phyloP scores from a whole-genome alignment of 2,113 vertebrate genomes.

The Oriolus oriolus region DNA sequence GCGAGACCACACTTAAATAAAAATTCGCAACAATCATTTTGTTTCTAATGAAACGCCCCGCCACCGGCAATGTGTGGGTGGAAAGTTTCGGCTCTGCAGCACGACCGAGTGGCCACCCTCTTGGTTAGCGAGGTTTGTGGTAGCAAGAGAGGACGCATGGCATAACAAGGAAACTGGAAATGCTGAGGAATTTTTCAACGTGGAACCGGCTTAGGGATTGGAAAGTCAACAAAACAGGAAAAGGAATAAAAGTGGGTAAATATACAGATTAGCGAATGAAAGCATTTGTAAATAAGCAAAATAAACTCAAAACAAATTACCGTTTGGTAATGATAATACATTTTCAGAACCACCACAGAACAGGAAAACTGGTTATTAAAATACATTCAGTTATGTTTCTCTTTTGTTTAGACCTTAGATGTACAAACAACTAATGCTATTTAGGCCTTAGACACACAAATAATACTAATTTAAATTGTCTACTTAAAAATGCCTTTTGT shows the following conservation, averaged over 20 bases:
- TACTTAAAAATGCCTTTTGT: not conserved
- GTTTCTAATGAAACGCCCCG: not conserved
- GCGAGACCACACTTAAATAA: not conserved
- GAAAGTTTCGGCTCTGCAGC: not conserved
- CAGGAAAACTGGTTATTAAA: not conserved
- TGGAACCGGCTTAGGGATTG: not conserved
- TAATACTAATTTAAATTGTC: not conserved
- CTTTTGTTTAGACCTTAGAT: not conserved
- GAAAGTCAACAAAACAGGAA: not conserved
- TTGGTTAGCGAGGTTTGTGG: not conserved
- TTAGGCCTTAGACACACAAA: not conserved
- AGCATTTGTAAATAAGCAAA: not conserved
- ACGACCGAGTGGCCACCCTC: not conserved
- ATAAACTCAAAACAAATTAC: not conserved
- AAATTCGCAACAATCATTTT: not conserved
- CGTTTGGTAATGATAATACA: not conserved
- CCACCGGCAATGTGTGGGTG: not conserved
- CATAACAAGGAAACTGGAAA: not conserved
- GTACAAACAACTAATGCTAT: not conserved
- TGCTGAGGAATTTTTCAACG: not conserved
- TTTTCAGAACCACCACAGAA: not conserved
- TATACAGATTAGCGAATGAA: not conserved
- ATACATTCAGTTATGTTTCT: not conserved
- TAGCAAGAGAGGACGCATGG: not conserved
- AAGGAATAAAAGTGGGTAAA: not conserved